These are phyloP conservation scores for Melanostoma mellinum DNA, from an alignment of 2,888 invertebrate genomes.

Conservation along the genomic window DNA sequence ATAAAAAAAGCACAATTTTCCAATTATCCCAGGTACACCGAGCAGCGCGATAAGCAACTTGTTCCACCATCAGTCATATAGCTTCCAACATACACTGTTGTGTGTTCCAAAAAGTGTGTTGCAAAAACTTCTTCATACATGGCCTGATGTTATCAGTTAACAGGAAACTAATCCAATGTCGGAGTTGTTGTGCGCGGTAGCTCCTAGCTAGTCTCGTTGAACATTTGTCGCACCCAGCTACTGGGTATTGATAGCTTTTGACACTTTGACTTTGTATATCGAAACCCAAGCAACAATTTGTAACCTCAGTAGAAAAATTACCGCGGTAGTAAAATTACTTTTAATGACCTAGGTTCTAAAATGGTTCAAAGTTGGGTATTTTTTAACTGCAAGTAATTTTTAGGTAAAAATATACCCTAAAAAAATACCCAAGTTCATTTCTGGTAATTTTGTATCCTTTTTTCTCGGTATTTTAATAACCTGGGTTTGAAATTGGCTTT, in stretches of 20 bases:
- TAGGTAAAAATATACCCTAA: too few relatives aligned
- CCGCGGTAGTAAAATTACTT: too few relatives aligned
- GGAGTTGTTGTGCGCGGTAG: slow-evolving; percentile 54
- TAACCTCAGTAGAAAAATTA: too few relatives aligned
- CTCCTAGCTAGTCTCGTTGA: slow-evolving; percentile 40
- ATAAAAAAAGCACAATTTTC: slow-evolving; percentile 65
- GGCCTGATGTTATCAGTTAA: slow-evolving; percentile 60
- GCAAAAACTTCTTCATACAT: slow-evolving; percentile 60
- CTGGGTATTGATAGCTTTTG: slow-evolving; percentile 72
- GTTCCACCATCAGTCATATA: slow-evolving; percentile 33
- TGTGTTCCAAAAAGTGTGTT: slow-evolving; percentile 37
- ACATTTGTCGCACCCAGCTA: slow-evolving; percentile 69
- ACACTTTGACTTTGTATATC: slow-evolving; percentile 54
- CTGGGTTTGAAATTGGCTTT: too few relatives aligned
- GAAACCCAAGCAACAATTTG: too few relatives aligned
- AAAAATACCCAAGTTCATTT: too few relatives aligned
- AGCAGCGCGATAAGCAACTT: slow-evolving; percentile 52
- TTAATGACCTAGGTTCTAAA: too few relatives aligned
- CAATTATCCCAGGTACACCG: slow-evolving; percentile 66
- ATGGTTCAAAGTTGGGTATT: too few relatives aligned
- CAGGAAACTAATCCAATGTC: slow-evolving; percentile 60
- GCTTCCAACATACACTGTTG: slow-evolving; percentile 46
- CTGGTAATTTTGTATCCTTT: too few relatives aligned
- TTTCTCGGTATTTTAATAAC: too few relatives aligned
- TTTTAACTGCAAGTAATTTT: too few relatives aligned